A percentile compares a stretch with the other conserved stretches of the same genome.
These are phyloP conservation scores for Caradrina clavipalpis DNA, from an alignment of 2,888 invertebrate species.

Conservation along the genomic window DNA sequence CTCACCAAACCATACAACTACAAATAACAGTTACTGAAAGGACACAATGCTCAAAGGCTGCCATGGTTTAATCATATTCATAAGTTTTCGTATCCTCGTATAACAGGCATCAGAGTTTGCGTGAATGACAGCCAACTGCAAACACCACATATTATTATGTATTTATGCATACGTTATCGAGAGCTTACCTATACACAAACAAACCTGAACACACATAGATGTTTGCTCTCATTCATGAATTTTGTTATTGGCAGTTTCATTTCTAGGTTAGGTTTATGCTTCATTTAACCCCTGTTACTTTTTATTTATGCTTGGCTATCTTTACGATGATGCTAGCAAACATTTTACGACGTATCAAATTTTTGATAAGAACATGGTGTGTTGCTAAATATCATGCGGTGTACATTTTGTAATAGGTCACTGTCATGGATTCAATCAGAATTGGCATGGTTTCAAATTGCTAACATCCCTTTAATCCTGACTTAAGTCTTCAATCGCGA, in stretches of 20 bases:
- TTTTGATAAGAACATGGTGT: constrained; percentile 13
- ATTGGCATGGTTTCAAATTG: constrained; percentile 11
- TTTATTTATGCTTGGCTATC: constrained; percentile 36
- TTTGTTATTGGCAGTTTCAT: constrained; percentile 47
- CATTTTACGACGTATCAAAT: neutral
- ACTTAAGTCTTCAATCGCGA: neutral
- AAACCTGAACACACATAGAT: constrained; percentile 19
- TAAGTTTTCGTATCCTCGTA: constrained; percentile 23
- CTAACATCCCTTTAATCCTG: constrained; percentile 10
- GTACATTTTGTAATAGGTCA: neutral
- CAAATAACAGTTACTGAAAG: constrained; percentile 7
- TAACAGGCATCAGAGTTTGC: constrained; percentile 22
- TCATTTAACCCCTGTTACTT: constrained; percentile 33
- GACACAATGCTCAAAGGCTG: constrained; percentile 15
- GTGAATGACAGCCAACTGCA: constrained; percentile 33
- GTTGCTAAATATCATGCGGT: neutral
- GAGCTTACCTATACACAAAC: constrained; percentile 40
- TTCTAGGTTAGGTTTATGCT: constrained; percentile 44
- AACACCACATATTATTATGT: constrained; percentile 37
- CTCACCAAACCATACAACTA: constrained; percentile 8
- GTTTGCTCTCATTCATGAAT: constrained; percentile 42
- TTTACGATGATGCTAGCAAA: constrained; percentile 28
- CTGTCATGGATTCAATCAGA: neutral
- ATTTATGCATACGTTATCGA: constrained; percentile 40
- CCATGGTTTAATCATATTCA: constrained; percentile 36